Base-by-base conservation (phyloP, 64 coral and sea anemone genomes). In the Pachyseris speciosa region DNA sequence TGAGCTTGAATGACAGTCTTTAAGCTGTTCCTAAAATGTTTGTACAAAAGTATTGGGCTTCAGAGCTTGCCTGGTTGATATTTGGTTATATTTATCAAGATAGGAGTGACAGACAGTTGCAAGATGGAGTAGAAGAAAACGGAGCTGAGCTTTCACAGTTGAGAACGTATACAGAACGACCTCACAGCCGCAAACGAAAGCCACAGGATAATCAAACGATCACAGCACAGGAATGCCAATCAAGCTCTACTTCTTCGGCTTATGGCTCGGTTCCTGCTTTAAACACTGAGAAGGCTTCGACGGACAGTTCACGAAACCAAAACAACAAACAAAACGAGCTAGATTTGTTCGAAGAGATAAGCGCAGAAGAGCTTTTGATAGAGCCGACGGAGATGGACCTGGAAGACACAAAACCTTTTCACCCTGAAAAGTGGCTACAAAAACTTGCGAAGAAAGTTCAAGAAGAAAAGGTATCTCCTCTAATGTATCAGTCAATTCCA, bases 321-420 rank as follows among this genome's bases (percentile, higher is more conserved):
- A 12, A 22, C 31, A 60, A 34, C 3, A 36, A 37, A 27, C 3
- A 37, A 81, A 81, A 36, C 9, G 77, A 81, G 31, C n/a, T 61
- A 10, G 53, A 81, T 81, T 39, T 81, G 26, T 63, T 81, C 26
- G 19, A 41, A 31, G 52, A 81, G 53, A 81, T 81, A 39, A 38
- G 24, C 13, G 77, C 77, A 24, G 77, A 81, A 61, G 32, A 59
- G 22, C 53, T 81, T 39, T 81, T 81, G n/a, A 81, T 81, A 37
- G 77, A 81, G 22, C 53, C 77, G 13, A 32, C 0, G 1, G 32
- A 81, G 15, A 81, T 61, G 17, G 4, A 9, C 17, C 19, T 1
- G 17, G 49, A 53, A 24, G 51, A 63, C 33, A 1, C 32, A 24
- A 34, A 2, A 2, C 25, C 9, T n/a, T 81, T 81, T 58, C 34